phyloP scores from a whole-genome alignment of 2,888 invertebrate species.

The Criorhina ranunculi region DNA sequence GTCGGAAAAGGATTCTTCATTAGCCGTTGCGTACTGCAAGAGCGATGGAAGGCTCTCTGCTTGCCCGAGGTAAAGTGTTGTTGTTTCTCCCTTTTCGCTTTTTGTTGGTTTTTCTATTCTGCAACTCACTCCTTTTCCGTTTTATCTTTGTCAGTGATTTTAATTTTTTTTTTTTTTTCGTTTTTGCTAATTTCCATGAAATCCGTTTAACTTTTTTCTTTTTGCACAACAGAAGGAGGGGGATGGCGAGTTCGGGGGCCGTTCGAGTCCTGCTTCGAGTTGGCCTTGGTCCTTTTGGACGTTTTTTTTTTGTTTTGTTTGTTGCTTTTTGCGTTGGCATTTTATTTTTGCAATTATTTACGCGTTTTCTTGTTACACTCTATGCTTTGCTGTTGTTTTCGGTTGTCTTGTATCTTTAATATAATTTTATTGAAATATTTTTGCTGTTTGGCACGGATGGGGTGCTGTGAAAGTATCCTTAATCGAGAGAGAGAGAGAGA shows the following conservation, averaged over 20 bases:
- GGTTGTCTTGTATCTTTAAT: slow-evolving; percentile 40
- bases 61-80: slow-evolving; percentile 79
- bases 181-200: slow-evolving; percentile 59
- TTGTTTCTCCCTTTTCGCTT: slow-evolving; percentile 11
- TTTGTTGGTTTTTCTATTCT: slow-evolving; percentile 13
- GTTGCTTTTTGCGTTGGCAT: slow-evolving; percentile 15
- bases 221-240: not conserved
- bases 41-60: slow-evolving; percentile 81
- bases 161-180: slow-evolving; percentile 29
- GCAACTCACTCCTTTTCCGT: slow-evolving; percentile 29
- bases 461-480: not conserved
- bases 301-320: slow-evolving; percentile 12
- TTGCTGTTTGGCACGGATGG: not conserved
- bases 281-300: slow-evolving; percentile 43
- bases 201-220: slow-evolving; percentile 68
- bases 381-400: slow-evolving; percentile 27
- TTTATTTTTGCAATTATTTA: slow-evolving; percentile 68
- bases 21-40: slow-evolving; percentile 82
- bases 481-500: slow-evolving; percentile 20
- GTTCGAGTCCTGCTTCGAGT: not conserved
- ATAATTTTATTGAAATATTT: slow-evolving; percentile 48
- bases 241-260: not conserved
- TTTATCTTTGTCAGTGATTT: slow-evolving; percentile 30
- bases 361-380: slow-evolving; percentile 54
- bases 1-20: slow-evolving; percentile 80